phyloP scores from a whole-genome alignment of 2,113 vertebrate genomes.

The Astatoreochromis straeleni region DNA sequence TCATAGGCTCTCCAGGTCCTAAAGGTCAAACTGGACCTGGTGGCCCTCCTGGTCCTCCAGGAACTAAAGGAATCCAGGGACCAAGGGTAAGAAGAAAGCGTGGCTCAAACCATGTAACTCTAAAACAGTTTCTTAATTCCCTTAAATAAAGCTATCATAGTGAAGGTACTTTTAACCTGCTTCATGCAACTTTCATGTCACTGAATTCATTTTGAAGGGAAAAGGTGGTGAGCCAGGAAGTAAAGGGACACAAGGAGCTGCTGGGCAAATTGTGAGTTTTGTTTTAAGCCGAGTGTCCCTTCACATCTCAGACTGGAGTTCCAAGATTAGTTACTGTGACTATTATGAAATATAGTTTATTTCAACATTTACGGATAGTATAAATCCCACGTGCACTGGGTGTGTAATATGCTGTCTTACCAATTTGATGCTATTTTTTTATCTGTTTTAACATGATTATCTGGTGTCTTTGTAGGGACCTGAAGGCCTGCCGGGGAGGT shows the following conservation, averaged over 20 bases:
- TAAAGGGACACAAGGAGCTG: constrained; percentile 54
- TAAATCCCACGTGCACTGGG: rapidly evolving
- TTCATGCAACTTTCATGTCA: not conserved
- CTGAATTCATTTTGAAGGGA: constrained; percentile 51
- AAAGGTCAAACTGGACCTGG: constrained; percentile 58
- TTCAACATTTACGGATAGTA: not conserved
- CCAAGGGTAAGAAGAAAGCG: constrained; percentile 38
- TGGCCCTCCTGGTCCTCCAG: constrained; percentile 54
- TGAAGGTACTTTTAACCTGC: not conserved
- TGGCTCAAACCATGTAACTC: not conserved
- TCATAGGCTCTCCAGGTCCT: constrained; percentile 37
- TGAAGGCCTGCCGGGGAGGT: constrained; percentile 43
- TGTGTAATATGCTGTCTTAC: not conserved
- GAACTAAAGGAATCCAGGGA: constrained; percentile 56
- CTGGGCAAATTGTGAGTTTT: constrained; percentile 61
- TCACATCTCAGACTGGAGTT: not conserved
- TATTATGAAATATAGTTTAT: not conserved
- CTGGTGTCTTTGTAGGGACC: constrained; percentile 42
- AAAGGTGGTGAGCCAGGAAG: constrained; percentile 25
- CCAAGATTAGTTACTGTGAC: rapidly evolving
- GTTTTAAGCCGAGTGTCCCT: not conserved
- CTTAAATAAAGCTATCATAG: not conserved
- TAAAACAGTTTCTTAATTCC: not conserved
- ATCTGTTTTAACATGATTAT: not conserved
- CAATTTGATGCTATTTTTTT: rapidly evolving